Evolutionary conservation across 1,140 invertebrate genomes (phyloP), one percentile per base, ranked within the genome.

Genomic region (Vollenhovia emeryi): DNA sequence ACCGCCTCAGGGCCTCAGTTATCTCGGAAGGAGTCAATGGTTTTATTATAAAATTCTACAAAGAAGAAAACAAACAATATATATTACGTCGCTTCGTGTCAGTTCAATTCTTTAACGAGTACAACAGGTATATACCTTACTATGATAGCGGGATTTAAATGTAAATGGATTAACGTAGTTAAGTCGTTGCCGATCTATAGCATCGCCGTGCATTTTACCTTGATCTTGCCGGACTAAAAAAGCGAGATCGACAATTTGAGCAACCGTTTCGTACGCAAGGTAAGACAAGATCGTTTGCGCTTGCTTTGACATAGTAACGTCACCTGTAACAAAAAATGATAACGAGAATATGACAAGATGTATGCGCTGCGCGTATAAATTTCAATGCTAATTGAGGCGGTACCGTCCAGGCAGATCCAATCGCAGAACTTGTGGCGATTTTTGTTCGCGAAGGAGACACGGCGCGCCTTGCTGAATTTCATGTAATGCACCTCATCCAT

Each of bases 191-290:
- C 94, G 93, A 43, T 95, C 94, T 75, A 95, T 94, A 18, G 96
- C 94, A 92, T 96, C 96, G 45, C 94, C 94, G 62, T 93, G 89
- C 36, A 93, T 92, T 85, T 95, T 95, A 75, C 93, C 94, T 85
- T 94, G 94, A 88, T 97, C 96, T 88, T 96, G 96, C 80, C 96
- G 95, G 0, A 97, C 96, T 69, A 97, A 86, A n/a, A 97, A 93
- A 21, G 96, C 95, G 40, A 97, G 92, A 92, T 97, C 97, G 75
- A 97, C 94, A 79, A 97, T 96, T 93, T 96, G 95, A 11, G 96
- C 96, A 6, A 97, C 96, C 8, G 96, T 96, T 94, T 97, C 97
- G 91, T 97, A 96, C 0, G 96, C 96, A 24, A 97, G 93, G 91
- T 97, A 97, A 71, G 96, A 95, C 57, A 97, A 91, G 60, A 97